phyloP scores from a whole-genome alignment of 1,140 invertebrate genomes.

The Tetramorium alpestre region DNA sequence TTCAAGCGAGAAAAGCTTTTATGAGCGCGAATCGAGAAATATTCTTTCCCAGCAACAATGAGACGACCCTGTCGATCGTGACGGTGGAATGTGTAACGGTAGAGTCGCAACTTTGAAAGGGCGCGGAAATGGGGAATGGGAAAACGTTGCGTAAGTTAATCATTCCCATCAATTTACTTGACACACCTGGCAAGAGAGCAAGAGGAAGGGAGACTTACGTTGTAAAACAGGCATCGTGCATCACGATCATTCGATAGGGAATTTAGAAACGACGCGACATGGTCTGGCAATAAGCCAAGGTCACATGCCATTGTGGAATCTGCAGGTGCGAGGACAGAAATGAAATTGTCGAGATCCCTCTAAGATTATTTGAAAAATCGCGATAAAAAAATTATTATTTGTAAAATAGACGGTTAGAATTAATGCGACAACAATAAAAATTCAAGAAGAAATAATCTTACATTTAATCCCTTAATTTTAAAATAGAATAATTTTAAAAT shows the following conservation, averaged over 20 bases:
- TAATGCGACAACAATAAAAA: background rate
- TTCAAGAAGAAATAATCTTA: background rate
- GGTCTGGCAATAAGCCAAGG: slow-evolving; percentile 52
- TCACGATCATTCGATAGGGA: slow-evolving; percentile 18
- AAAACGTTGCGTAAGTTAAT: slow-evolving; percentile 42
- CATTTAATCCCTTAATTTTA: background rate
- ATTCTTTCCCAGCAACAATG: background rate
- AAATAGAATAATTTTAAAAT: background rate
- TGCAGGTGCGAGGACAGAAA: slow-evolving; percentile 40
- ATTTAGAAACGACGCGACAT: slow-evolving; percentile 31
- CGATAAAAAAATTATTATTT: background rate
- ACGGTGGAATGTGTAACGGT: slow-evolving; percentile 33
- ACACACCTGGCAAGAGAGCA: slow-evolving; percentile 33
- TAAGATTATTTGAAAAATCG: slow-evolving; percentile 8
- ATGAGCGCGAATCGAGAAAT: background rate
- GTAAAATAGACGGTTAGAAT: background rate
- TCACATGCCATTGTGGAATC: slow-evolving; percentile 29
- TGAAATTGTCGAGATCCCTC: slow-evolving; percentile 11
- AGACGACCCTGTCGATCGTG: background rate
- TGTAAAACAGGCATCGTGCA: slow-evolving; percentile 27
- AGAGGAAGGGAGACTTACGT: background rate
- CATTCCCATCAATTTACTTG: slow-evolving; percentile 36
- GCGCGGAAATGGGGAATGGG: slow-evolving; percentile 33
- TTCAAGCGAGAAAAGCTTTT: background rate
- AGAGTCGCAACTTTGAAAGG: slow-evolving; percentile 26